Percentiles rank a stretch among this genome's conserved stretches.
Evolutionary conservation across 2,888 invertebrate genomes (phyloP).

Genomic region (Antheraea assamensis): DNA sequence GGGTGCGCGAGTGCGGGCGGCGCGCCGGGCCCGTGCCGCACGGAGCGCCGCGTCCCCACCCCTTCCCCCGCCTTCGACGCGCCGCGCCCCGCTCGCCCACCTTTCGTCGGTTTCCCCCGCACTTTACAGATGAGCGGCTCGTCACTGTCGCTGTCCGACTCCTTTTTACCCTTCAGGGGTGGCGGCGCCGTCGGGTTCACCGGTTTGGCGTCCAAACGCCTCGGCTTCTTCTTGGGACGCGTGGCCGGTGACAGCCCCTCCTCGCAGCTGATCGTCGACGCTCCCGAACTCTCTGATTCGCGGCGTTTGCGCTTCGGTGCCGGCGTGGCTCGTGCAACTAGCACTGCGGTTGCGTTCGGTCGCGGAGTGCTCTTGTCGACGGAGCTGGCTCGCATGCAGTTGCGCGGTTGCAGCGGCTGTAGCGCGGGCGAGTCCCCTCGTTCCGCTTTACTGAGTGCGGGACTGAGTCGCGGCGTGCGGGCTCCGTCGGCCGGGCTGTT

Average conservation of each 20-base stretch:
- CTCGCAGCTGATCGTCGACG: constrained; percentile 84
- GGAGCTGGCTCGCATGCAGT: constrained; percentile 62
- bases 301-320: constrained; percentile 87
- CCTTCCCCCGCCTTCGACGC: constrained; percentile 58
- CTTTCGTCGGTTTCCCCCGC: constrained; percentile 69
- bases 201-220: constrained; percentile 66
- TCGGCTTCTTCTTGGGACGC: constrained; percentile 68
- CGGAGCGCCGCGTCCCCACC: constrained; percentile 81
- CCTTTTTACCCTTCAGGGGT: constrained; percentile 79
- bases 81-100: constrained; percentile 35
- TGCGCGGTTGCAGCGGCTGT: constrained; percentile 43
- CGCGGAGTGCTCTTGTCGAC: constrained; percentile 66
- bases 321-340: constrained; percentile 73
- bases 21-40: constrained; percentile 67
- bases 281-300: constrained; percentile 89
- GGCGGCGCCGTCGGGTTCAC: constrained; percentile 74
- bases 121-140: constrained; percentile 90
- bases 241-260: constrained; percentile 68
- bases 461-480: constrained; percentile 72
- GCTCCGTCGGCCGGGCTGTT: constrained; percentile 84
- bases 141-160: constrained; percentile 90
- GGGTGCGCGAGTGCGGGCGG: constrained; percentile 49
- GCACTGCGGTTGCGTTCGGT: constrained; percentile 32
- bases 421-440: constrained; percentile 66
- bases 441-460: constrained; percentile 55